Base-by-base conservation (phyloP, 2,797 vertebrate species). In the Sandelia bainsii region DNA sequence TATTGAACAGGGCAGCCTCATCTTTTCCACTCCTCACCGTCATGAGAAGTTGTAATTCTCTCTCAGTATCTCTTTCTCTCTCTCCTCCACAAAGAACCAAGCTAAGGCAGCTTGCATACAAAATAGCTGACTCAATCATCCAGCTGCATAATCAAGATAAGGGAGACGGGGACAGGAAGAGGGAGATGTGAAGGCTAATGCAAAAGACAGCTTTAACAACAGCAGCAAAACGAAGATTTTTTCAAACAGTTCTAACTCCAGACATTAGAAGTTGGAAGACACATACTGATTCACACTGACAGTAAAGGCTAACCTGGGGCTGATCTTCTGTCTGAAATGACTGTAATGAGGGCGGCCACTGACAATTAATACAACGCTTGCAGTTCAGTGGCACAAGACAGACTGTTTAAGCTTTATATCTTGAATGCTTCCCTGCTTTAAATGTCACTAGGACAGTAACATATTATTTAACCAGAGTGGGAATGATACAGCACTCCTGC, bases 101-200 rank as follows among this genome's bases (percentile, higher is more conserved):
- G 93, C 94, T 93, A 91, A 92, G 91, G 94, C 95, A 94, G 91
- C 87, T 92, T 92, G 94, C 94, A 93, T 93, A 92, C 95, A 95
- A 96, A 96, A 95, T 91, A 96, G 95, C 95, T 95, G 96, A 93
- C 96, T 97, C 95, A 94, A 96, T 95, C 94, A 93, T 93, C 92
- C 94, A 92, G 93, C 95, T 95, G 95, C 93, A 95, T 94, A 95
- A 95, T 95, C 95, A 95, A 94, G 95, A 96, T 96, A 95, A 94
- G 91, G 88, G 87, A 92, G 91, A 92, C 27, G 84, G 78, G 83
- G 79, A 84, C 83, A 84, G 87, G 87, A 81, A 67, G 78, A 75
- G 86, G 82, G 75, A 83, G 88, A 89, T 87, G 86, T 80, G 82
- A 79, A 86, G 82, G 80, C 90, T 86, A 88, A 89, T 84, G 85